Base-by-base conservation (phyloP, 2,113 vertebrate species). In the Jaculus jaculus region DNA sequence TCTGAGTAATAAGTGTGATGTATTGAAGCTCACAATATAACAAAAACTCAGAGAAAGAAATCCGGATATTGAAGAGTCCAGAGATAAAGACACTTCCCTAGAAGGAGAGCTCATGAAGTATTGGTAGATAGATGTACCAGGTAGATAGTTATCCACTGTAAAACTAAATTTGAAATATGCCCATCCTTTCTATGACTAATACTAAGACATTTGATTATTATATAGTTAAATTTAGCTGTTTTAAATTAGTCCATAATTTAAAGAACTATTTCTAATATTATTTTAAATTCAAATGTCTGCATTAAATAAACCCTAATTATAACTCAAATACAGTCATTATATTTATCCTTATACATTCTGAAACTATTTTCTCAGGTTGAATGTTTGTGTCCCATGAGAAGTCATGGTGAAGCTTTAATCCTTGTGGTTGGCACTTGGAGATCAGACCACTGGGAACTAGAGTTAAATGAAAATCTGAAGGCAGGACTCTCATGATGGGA, bases 31-130 rank as follows among this genome's bases (percentile, higher is more conserved):
- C 88, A 24, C 11, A 65, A 42, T 37, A 13, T 82, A 37, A 28
- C 60, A 80, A 82, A 93, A 69, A 42, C n/a, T 83, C 51, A 75
- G 32, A 92, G 88, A 87, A 65, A 12, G 7, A 65, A 32, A 75
- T 61, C n/a, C 8, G 72, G 66, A 34, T 79, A 71, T 51, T 66
- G 47, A 54, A 37, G 5, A 93, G n/a, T 32, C 13, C 18, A 61
- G n/a, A 66, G 54, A 68, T 82, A 89, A 77, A 42, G 32, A 86
- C 34, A 42, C 13, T n/a, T 73, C 34, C 24, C 58, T 65, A 72
- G 74, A 24, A 26, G 23, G 58, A 17, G n/a, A 20, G 60, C 84
- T 47, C 30, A 54, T 80, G 28, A 91, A 2, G 4, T 86, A 1
- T n/a, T 85, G n/a, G 23, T 51, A 75, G 32, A 88, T 2, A 72